These are phyloP conservation scores for Pardalotus punctatus DNA, from an alignment of 2,113 vertebrate species.

Conservation along the genomic window DNA sequence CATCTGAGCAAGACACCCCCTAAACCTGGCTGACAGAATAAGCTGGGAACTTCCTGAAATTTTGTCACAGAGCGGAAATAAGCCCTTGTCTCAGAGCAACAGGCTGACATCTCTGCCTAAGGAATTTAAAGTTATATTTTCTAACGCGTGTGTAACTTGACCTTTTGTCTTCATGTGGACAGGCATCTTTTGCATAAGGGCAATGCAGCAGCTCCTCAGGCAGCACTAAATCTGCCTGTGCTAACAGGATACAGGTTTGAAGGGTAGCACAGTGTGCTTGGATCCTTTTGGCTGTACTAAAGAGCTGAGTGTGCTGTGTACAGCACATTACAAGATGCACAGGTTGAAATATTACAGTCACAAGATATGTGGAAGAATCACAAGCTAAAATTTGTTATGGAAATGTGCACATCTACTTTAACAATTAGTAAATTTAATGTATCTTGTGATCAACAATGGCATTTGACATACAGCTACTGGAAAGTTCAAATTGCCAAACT, in stretches of 20 bases:
- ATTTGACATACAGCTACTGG: neutral
- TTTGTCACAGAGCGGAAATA: neutral
- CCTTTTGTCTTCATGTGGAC: neutral
- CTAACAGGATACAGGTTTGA: neutral
- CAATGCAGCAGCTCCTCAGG: neutral
- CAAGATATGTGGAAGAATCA: neutral
- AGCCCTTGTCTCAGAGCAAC: neutral
- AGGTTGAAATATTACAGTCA: neutral
- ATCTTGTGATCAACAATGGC: neutral
- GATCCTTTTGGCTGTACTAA: neutral
- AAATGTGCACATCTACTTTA: neutral
- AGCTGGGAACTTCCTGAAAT: neutral
- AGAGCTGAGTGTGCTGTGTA: neutral
- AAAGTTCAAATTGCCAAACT: neutral
- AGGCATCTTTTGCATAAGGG: neutral
- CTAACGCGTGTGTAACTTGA: neutral
- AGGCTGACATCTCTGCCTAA: neutral
- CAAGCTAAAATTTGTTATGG: neutral
- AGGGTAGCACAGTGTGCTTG: neutral
- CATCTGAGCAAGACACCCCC: neutral
- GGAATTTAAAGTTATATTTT: neutral
- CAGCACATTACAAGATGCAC: neutral
- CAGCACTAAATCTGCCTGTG: neutral
- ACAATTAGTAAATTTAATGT: neutral
- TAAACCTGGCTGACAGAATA: neutral